Conservation (phyloP, 2,113 vertebrate species). For the Hypocryptadius cinnamomeus region DNA sequence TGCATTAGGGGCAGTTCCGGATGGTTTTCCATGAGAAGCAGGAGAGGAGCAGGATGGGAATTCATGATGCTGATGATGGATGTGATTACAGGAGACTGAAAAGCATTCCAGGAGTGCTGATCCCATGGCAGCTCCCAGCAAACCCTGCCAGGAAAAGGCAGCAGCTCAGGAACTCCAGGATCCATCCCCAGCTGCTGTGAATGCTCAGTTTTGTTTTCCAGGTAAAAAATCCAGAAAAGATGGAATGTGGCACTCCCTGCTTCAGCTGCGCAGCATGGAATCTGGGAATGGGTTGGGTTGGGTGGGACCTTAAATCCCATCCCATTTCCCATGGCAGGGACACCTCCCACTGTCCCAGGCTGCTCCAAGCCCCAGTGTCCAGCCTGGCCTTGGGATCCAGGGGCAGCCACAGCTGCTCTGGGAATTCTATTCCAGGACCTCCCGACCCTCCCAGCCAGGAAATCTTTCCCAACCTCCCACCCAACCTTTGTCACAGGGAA, state of each 20-base stretch:
- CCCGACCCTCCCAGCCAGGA: accelerated
- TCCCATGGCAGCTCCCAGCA: not conserved
- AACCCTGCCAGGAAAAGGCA: not conserved
- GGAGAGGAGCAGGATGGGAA: not conserved
- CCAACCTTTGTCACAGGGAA: not conserved
- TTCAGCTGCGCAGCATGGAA: not conserved
- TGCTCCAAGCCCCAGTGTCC: not conserved
- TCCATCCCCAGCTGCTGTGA: not conserved
- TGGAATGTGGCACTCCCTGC: not conserved
- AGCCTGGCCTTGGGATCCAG: not conserved
- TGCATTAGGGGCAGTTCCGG: not conserved
- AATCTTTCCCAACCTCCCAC: not conserved
- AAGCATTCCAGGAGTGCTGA: not conserved
- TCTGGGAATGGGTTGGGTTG: not conserved
- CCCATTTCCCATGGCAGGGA: not conserved
- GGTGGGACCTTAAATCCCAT: not conserved
- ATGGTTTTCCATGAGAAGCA: not conserved
- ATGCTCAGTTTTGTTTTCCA: accelerated
- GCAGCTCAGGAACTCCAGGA: not conserved
- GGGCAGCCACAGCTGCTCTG: not conserved
- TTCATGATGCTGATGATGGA: slow-evolving; percentile 9
- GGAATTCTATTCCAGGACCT: accelerated
- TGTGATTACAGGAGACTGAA: slow-evolving; percentile 8
- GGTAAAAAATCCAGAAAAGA: not conserved
- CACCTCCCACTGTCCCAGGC: accelerated